These are phyloP conservation scores for Aleiodes sp. DNA, from an alignment of 1,140 invertebrate genomes.

Conservation along the genomic window DNA sequence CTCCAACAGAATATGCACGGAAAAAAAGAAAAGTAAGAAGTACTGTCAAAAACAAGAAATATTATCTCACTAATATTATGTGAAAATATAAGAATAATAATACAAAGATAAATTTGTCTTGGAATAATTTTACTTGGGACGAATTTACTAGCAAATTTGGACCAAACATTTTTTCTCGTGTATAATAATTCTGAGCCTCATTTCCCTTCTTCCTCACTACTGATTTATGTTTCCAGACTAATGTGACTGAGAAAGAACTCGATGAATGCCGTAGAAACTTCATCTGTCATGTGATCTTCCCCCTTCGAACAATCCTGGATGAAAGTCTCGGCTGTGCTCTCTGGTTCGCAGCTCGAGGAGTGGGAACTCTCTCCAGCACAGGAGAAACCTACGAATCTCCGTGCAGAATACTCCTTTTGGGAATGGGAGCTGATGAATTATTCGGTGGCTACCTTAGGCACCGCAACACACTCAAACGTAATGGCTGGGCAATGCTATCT, in stretches of 20 bases:
- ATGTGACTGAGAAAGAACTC: constrained; percentile 79
- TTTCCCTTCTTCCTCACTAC: no score
- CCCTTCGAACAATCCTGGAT: constrained; percentile 89
- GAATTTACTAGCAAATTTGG: constrained; percentile 25
- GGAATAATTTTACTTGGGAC: no score
- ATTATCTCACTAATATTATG: no score
- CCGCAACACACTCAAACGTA: constrained; percentile 74
- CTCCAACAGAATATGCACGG: no score
- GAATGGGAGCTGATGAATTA: constrained; percentile 97
- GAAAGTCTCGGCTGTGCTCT: constrained; percentile 93
- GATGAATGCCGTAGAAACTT: constrained; percentile 54
- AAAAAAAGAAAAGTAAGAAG: no score
- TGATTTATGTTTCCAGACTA: constrained; percentile 70
- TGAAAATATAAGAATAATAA: no score
- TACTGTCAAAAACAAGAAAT: no score
- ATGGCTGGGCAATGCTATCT: constrained; percentile 74
- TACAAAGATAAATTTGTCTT: no score
- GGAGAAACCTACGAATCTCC: constrained; percentile 69
- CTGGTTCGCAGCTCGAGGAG: constrained; percentile 91
- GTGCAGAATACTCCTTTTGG: constrained; percentile 83
- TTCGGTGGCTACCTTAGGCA: constrained; percentile 95
- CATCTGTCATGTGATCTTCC: constrained; percentile 83
- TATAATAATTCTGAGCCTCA: constrained; percentile 27
- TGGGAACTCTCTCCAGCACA: constrained; percentile 62
- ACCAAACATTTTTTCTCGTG: constrained; percentile 41